Evolutionary conservation across 2,797 vertebrate genomes (phyloP).

Genomic region (Pseudochaenichthys georgianus): DNA sequence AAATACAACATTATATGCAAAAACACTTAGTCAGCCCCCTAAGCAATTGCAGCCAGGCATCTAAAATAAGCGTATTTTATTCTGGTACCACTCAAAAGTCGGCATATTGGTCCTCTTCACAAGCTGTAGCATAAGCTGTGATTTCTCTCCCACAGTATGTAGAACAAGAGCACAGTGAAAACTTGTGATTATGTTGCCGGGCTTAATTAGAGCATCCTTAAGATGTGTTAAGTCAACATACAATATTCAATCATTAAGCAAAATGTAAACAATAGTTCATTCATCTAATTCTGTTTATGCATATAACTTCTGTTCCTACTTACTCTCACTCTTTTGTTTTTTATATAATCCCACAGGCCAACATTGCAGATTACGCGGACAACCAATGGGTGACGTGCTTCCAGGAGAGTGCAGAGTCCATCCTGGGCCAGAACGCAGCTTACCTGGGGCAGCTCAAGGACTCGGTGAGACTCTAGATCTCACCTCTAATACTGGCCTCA

Average conservation of each 20-base stretch:
- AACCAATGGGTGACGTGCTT: constrained; percentile 99
- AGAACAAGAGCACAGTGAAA: constrained; percentile 23
- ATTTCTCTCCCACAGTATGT: constrained; percentile 50
- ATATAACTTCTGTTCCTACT: background rate
- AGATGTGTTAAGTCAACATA: background rate
- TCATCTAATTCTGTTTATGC: background rate
- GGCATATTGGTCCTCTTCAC: constrained; percentile 54
- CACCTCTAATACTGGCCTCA: constrained; percentile 53
- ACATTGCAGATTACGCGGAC: constrained; percentile 93
- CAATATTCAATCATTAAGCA: background rate
- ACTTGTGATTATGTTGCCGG: constrained; percentile 18
- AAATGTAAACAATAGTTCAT: background rate
- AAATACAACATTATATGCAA: constrained; percentile 41
- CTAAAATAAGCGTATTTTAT: constrained; percentile 68
- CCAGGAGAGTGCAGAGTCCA: constrained; percentile 93
- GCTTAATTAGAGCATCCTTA: constrained; percentile 24
- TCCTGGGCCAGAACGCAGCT: constrained; percentile 92
- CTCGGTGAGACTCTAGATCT: constrained; percentile 83
- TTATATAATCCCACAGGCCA: constrained; percentile 82
- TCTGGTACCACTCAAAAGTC: constrained; percentile 46
- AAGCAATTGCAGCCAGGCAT: constrained; percentile 43
- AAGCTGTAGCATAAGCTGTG: constrained; percentile 65
- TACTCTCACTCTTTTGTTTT: constrained; percentile 12
- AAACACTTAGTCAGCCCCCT: constrained; percentile 46
- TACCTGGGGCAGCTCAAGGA: constrained; percentile 96